Base-by-base conservation (phyloP, 2,113 vertebrate genomes). In the Bujurquina vittata region DNA sequence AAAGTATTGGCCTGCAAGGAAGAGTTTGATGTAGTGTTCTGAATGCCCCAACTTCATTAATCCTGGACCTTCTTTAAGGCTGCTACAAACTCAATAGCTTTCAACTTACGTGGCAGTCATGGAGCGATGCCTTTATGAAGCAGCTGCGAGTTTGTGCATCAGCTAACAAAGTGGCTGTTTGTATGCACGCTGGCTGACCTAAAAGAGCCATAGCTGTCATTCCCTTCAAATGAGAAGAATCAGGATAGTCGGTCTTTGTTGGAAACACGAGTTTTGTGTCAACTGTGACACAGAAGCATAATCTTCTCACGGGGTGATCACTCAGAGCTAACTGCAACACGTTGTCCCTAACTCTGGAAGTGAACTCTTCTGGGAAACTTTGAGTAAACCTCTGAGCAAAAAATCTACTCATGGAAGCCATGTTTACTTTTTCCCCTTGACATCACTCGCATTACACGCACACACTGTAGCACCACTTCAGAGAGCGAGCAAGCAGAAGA, bases 401-500 rank as follows among this genome's bases (percentile, higher is more conserved):
- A 89, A 89, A 86, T 56, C 84, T 86, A 90, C 89, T 93, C 83
- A 74, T 73, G 63, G 84, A 88, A 88, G 89, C 72, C 0, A 8
- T 84, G 87, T 91, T 90, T 87, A 87, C 63, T 80, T 91, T 90
- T 88, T 80, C 74, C 87, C 77, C 84, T 85, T 80, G 85, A 90
- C 90, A 88, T 90, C 84, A 83, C n/a, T 80, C 5, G 26, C 35
- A 82, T 79, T 40, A 86, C 63, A 37, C 58, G 63, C 56, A 67
- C 52, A 75, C 10, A 20, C 40, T 67, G 12, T 43, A 61, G 58
- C 33, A 35, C 43, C 73, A 26, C 77, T 29, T 60, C 26, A 57
- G 37, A 73, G 29, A 46, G 56, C 18, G 46, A 61, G 84, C n/a
- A 20, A 40, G 69, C 0, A 55, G 1, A 76, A 63, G 61, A 56